phyloP scores from a whole-genome alignment of 1,140 invertebrate species.

The Plutomurus gul region DNA sequence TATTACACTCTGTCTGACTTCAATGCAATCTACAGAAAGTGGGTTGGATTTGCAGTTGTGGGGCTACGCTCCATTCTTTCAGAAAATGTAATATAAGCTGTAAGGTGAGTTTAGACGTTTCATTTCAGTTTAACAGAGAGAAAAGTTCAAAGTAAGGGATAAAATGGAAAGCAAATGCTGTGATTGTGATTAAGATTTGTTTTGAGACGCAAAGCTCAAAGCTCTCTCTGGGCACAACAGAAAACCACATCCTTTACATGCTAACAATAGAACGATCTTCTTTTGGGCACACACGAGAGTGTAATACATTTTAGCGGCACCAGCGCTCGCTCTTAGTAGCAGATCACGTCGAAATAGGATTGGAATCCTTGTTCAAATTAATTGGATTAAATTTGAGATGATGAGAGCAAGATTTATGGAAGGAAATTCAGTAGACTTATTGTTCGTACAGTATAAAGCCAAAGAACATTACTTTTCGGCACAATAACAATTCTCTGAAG shows the following conservation, averaged over 20 bases:
- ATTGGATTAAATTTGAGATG: conserved; percentile 47
- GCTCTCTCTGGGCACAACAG: not conserved
- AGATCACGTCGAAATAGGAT: conserved; percentile 1
- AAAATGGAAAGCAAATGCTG: conserved; percentile 1
- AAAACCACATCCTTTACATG: not conserved
- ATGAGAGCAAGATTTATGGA: conserved; percentile 44
- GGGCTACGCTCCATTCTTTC: not conserved
- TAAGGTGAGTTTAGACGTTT: not conserved
- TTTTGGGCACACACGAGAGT: not conserved
- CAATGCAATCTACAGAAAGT: not conserved
- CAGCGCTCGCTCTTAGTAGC: not conserved
- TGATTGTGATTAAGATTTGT: conserved; percentile 31
- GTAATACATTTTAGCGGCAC: not conserved
- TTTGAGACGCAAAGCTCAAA: conserved; percentile 13
- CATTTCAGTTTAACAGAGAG: not conserved
- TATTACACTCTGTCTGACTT: not conserved
- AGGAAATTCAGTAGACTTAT: conserved; percentile 13
- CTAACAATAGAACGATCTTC: not conserved
- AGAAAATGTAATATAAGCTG: not conserved
- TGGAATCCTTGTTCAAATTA: conserved; percentile 38
- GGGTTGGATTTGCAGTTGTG: not conserved
- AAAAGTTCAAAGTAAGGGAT: conserved; percentile 10
- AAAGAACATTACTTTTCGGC: not conserved
- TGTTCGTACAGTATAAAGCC: not conserved
- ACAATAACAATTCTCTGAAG: conserved; percentile 20